These are phyloP conservation scores for Falco biarmicus DNA, from an alignment of 2,797 vertebrate species.

Conservation along the genomic window DNA sequence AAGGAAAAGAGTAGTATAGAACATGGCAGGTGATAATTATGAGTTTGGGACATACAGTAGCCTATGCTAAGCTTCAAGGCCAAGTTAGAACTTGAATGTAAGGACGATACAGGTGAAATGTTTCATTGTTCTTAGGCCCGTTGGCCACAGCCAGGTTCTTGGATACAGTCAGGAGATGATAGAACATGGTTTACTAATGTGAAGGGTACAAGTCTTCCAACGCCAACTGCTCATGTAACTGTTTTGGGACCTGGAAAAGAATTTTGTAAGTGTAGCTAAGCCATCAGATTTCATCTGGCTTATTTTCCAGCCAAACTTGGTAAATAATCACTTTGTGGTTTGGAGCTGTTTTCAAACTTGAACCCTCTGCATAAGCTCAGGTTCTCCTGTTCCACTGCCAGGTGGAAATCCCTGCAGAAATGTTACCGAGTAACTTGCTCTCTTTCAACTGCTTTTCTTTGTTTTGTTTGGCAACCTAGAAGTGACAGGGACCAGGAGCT, in stretches of 20 bases:
- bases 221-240: neutral
- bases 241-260: neutral
- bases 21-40: neutral
- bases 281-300: neutral
- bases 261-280: neutral
- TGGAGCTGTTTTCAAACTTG: neutral
- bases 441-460: neutral
- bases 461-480: neutral
- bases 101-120: neutral
- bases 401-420: constrained; percentile 3
- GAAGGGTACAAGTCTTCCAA: neutral
- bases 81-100: neutral
- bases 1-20: neutral
- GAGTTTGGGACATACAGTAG: neutral
- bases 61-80: neutral
- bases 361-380: neutral
- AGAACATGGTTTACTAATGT: neutral
- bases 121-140: neutral
- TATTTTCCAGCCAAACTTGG: neutral
- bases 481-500: neutral
- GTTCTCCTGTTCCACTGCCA: neutral
- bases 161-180: neutral
- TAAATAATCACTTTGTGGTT: neutral
- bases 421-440: neutral
- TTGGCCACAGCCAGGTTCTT: neutral